Evolutionary conservation across 2,113 vertebrate species (phyloP), one percentile per base, ranked within the genome.

Genomic region (Lates calcarifer): DNA sequence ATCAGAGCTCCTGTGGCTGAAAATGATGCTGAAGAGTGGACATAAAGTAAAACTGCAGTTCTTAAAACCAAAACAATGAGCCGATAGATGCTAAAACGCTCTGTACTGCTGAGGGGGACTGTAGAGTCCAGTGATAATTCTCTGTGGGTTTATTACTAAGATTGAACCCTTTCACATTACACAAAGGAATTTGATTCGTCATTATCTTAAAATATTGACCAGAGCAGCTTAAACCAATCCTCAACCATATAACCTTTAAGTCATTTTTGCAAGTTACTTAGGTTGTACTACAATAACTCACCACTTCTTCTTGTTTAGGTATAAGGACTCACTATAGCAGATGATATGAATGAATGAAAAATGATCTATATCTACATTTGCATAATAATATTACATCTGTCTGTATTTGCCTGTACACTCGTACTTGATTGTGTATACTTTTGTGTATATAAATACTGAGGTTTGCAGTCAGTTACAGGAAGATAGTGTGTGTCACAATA

Each of bases 401-500:
- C 3, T 61, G 0, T 26, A 22, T 74, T 33, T 20, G n/a, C 20
- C 18, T 49, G 45, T 20, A 51, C n/a, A 13, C n/a, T 26, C 6
- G 29, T 45, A 28, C 39, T 6, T 51, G 24, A 33, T 53, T 70
- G 17, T 26, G 2, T 28, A 17, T 31, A 45, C 55, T 10, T 5
- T 6, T 33, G 11, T 56, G 1, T 31, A 35, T 47, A 9, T 24
- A n/a, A 4, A 67, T 17, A 64, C 29, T 15, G 7, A 57, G 11
- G 12, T 14, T 61, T 45, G 13, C n/a, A 69, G 33, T 62, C 24
- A 45, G 37, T 43, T 17, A 8, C 0, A 37, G 15, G 26, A 61
- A 68, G 31, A 55, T 56, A 28, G 20, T 28, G n/a, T 51, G 60
- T 37, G 28, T 55, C 17, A 73, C 47, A 58, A 68, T 62, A 70